Base-by-base conservation (phyloP, 2,797 vertebrate species). In the Mormyrus hasselquistii region DNA sequence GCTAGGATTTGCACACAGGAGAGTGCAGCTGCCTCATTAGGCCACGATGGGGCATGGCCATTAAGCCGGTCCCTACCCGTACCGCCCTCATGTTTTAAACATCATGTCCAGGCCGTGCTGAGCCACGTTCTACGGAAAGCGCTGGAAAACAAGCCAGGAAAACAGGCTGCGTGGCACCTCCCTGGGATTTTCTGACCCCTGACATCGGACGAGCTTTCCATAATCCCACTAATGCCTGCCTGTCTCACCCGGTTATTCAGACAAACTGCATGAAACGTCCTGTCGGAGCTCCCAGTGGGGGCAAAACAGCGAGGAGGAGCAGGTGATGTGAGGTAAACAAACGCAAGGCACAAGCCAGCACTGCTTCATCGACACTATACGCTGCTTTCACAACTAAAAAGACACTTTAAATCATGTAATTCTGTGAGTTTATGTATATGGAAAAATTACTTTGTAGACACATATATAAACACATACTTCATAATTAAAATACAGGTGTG, bases 231-330 rank as follows among this genome's bases (percentile, higher is more conserved):
- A 84, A 84, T 84, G 82, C 82, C 44, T 83, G 22, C 79, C 44
- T 83, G 79, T 83, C 79, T 84, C 82, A 25, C 44, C 44, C 25
- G 4, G 82, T 49, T 84, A 84, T 84, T 84, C 82, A 84, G 82
- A 84, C 82, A 84, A 84, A 84, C 82, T 49, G 44, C 82, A 84
- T 84, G 82, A 84, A 84, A 84, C 44, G 49, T 84, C n/a, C 47
- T 84, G 22, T 47, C 82, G 8, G 82, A 49, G 44, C 49, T 84
- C n/a, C 44, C 82, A 84, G 44, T 44, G 41, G 73, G 73, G 34
- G 38, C 73, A 84, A 84, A 49, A 47, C 79, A 50, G 79, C 14
- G 19, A 83, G 44, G 10, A 83, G 79, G 41, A 38, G 65, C 65
- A 34, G 29, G 65, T 1, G 29, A 79, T 79, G 73, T 79, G 73